A percentile compares a stretch with the other conserved stretches of the same genome.
phyloP scores from a whole-genome alignment of 2,888 invertebrate species.

The Chaetoderma sp. region DNA sequence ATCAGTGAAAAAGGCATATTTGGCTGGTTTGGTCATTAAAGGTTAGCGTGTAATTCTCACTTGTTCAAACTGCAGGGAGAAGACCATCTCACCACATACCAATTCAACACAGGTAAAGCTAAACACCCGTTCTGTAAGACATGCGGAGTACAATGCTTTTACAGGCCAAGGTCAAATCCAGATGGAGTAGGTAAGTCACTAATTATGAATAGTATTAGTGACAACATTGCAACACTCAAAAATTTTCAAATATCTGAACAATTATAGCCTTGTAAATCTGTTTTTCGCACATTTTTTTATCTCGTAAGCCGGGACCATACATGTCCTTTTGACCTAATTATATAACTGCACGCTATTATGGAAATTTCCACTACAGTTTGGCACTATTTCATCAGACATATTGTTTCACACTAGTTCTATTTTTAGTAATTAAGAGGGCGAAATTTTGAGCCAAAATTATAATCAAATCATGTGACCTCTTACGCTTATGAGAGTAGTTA shows the following conservation, averaged over 20 bases:
- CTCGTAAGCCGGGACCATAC: neutral
- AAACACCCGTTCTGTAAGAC: constrained; percentile 71
- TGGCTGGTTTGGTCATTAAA: no score
- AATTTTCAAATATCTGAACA: neutral
- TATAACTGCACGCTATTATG: no score
- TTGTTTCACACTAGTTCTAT: no score
- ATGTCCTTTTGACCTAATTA: no score
- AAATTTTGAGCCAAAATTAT: no score
- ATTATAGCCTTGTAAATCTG: neutral
- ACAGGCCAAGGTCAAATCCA: constrained; percentile 72
- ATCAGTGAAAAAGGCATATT: no score
- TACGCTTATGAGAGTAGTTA: no score
- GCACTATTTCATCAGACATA: no score
- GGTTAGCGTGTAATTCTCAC: no score
- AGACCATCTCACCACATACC: constrained; percentile 69
- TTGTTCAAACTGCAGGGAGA: constrained; percentile 57
- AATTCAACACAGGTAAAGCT: constrained; percentile 70
- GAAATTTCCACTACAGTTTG: no score
- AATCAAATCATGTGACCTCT: no score
- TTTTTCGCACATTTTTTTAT: neutral
- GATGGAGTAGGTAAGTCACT: constrained; percentile 70
- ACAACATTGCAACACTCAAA: neutral
- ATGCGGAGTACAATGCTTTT: constrained; percentile 73
- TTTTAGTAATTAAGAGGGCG: no score
- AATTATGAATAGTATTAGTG: neutral